Base-by-base conservation (phyloP, 2,113 vertebrate genomes). In the Regulus satrapa region DNA sequence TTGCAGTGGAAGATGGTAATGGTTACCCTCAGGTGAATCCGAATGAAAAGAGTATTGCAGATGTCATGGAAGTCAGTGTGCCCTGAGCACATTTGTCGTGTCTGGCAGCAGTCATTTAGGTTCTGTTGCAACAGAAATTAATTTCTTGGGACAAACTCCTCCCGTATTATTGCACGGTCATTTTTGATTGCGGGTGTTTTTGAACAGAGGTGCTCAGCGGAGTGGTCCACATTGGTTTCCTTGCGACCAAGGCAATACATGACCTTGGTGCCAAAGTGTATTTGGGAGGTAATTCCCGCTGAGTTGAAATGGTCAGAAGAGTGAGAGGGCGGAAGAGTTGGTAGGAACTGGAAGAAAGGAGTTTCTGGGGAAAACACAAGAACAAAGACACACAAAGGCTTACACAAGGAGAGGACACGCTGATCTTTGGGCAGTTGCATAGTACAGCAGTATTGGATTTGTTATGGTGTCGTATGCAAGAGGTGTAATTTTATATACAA, bases 171-270 rank as follows among this genome's bases (percentile, higher is more conserved):
- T 51, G 40, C 8, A 1, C 4, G 25, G 38, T 29, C 8, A 1
- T 14, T 91, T 94, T 59, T 74, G 20, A 24, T 56, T 56, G 19
- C 14, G 36, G 67, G 15, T 62, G 19, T 36, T 77, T 77, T 66
- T 28, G 48, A 78, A 20, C 73, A 48, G 76, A 67, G 55, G 11
- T 38, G 41, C 18, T 84, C 36, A 10, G 25, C 34, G 64, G 34
- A 77, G 41, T 7, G 21, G 32, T 86, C 40, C 17, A 49, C 8
- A 38, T 48, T 78, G 59, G 12, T 54, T 91, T 89, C 55, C 28
- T n/a, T 2, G 3, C n/a, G n/a, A n/a, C 13, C 62, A 46, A 16
- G 59, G 43, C 29, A 59, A 1, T 1, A 2, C 8, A 26, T 84
- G 38, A 17, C 48, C 15, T 78, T 24, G 20, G 40, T 59, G 18